Evolutionary conservation across 2,797 vertebrate genomes (phyloP).

Genomic region (Xerus rutilus): DNA sequence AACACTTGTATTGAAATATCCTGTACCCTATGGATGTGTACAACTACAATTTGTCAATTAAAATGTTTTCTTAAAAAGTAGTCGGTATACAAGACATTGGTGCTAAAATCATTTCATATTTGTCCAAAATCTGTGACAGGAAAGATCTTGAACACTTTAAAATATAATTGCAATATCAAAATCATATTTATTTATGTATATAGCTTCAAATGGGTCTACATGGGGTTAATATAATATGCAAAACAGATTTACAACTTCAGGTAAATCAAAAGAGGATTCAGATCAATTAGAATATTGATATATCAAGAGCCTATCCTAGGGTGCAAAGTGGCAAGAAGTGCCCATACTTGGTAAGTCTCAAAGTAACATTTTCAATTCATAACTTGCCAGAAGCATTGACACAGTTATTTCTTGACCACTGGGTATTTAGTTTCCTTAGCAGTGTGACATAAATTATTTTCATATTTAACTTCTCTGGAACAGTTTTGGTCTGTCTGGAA

Average conservation of each 20-base stretch:
- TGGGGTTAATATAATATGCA: constrained; percentile 31
- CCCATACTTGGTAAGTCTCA: neutral
- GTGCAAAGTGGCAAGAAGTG: constrained; percentile 16
- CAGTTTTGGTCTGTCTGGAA: constrained; percentile 64
- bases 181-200: neutral
- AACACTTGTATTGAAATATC: neutral
- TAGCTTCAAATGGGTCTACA: constrained; percentile 27
- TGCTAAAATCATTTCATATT: constrained; percentile 23
- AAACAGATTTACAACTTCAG: constrained; percentile 36
- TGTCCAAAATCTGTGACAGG: constrained; percentile 34
- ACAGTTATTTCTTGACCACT: constrained; percentile 62
- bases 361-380: constrained; percentile 27
- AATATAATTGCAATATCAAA: constrained; percentile 37
- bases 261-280: neutral
- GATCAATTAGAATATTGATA: neutral
- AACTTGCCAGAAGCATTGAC: constrained; percentile 61
- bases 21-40: neutral
- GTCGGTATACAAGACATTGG: neutral
- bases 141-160: neutral
- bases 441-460: constrained; percentile 72
- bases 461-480: constrained; percentile 57
- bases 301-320: neutral
- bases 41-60: neutral
- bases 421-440: constrained; percentile 63
- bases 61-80: neutral